Conservation (phyloP, 2,888 invertebrate species). For the Eucriotettix oculatus region DNA sequence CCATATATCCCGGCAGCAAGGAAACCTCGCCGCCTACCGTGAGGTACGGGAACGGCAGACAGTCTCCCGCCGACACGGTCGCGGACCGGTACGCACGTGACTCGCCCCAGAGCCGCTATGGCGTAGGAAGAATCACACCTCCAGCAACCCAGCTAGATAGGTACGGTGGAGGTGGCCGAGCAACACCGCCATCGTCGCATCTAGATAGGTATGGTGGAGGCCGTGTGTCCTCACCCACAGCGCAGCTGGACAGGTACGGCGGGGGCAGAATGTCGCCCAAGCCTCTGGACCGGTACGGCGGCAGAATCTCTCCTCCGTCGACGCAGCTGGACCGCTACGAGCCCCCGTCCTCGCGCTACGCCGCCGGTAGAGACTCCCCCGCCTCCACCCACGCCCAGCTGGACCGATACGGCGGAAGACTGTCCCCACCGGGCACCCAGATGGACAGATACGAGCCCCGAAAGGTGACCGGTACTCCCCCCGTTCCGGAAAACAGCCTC, state of each 20-base stretch:
- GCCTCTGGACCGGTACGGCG: not conserved
- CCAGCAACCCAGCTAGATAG: not conserved
- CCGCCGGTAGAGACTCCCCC: not conserved
- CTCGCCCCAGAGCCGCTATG: not conserved
- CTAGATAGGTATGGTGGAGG: not conserved
- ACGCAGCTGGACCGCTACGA: not conserved
- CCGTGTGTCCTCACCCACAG: too few relatives aligned
- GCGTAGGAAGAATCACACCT: not conserved
- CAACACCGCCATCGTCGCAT: not conserved
- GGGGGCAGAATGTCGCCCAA: not conserved
- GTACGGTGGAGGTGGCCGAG: not conserved
- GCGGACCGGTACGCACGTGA: not conserved
- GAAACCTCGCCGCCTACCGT: not conserved
- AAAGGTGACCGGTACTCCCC: not conserved
- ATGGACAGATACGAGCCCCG: not conserved
- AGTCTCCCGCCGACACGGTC: not conserved
- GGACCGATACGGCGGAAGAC: not conserved
- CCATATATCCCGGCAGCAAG: not conserved
- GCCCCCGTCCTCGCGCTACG: not conserved
- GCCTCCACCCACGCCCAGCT: too few relatives aligned
- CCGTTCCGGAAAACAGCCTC: slow-evolving; percentile 27
- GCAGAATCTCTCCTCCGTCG: not conserved
- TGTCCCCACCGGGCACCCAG: not conserved
- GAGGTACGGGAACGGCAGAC: not conserved
- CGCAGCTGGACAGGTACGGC: not conserved